Evolutionary conservation across 2,113 vertebrate species (phyloP), one percentile per base, ranked within the genome.

Genomic region (Colaptes auratus): DNA sequence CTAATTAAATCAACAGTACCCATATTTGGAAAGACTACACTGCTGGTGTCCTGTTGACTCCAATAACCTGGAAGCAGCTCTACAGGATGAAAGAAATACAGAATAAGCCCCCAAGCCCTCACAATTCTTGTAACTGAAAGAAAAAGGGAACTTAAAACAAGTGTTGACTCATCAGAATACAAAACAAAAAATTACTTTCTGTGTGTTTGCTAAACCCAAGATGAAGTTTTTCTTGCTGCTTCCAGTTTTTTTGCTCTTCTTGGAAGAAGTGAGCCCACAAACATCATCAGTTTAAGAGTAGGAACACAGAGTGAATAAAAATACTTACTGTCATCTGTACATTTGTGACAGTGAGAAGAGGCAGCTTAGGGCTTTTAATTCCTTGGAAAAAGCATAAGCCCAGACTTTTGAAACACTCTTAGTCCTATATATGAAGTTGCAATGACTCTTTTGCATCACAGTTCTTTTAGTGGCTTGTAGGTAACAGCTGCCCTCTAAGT

Each of bases 1-100:
- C 48, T 81, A 84, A 86, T 79, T 89, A 92, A 92, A 96, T 85
- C 24, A 85, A 85, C 5, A 50, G 8, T 20, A 81, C 46, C n/a
- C 77, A 67, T 61, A 86, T 69, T 60, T 69, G 65, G 36, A 80
- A 86, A 53, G 15, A 39, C 6, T 56, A 64, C 8, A 69, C 44
- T 63, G 48, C 27, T 24, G 39, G 56, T 27, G 78, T 16, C 25
- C 84, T 42, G 4, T 27, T 36, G 12, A 42, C 69, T n/a, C 28
- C 17, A 42, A 75, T 59, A 81, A 72, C 33, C 9, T 56, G 27
- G 86, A 82, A 30, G 63, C 5, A 75, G 24, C 14, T 61, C 52
- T 48, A 59, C 6, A 58, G 53, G 59, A 89, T 23, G 14, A 59
- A 89, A 82, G 6, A 91, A 63, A 55, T 25, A 50, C 0, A 82